These are phyloP conservation scores for Melanostoma scalare DNA, from an alignment of 2,888 invertebrate genomes.

Conservation along the genomic window DNA sequence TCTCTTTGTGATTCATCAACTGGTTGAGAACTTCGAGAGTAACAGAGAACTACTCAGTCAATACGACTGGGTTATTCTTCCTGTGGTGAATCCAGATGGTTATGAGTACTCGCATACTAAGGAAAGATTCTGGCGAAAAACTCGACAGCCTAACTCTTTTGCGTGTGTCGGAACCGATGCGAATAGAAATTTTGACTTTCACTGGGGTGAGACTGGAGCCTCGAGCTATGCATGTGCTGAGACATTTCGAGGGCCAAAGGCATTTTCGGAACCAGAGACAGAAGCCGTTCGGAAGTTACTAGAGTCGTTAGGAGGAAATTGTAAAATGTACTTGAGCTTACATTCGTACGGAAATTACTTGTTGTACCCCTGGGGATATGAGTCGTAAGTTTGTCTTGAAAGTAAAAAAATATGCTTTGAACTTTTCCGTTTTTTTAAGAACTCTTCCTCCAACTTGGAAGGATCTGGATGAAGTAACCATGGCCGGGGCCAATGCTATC, in stretches of 20 bases:
- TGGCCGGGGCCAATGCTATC: constrained; percentile 79
- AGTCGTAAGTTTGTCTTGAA: constrained; percentile 70
- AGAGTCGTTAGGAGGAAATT: constrained; percentile 36
- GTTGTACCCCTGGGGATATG: constrained; percentile 78
- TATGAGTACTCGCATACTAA: constrained; percentile 84
- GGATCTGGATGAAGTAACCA: constrained; percentile 79
- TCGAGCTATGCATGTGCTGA: constrained; percentile 82
- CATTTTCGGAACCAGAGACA: constrained; percentile 87
- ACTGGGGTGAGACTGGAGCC: constrained; percentile 83
- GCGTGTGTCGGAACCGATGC: constrained; percentile 83
- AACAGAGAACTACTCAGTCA: constrained; percentile 82
- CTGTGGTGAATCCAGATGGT: constrained; percentile 87
- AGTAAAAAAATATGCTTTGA: background rate
- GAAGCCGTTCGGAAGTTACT: constrained; percentile 82
- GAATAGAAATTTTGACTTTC: constrained; percentile 86
- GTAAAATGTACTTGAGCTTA: constrained; percentile 75
- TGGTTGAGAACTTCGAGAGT: constrained; percentile 82
- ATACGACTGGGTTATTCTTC: constrained; percentile 87
- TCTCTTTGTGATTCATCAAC: constrained; percentile 84
- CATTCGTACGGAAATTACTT: constrained; percentile 77
- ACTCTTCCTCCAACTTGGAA: constrained; percentile 81
- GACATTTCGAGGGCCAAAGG: constrained; percentile 83
- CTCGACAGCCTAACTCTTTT: constrained; percentile 79
- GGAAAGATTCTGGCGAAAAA: constrained; percentile 83
- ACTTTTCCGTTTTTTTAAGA: constrained; percentile 62